phyloP scores from a whole-genome alignment of 2,113 vertebrate genomes.

The Rhombomys opimus region DNA sequence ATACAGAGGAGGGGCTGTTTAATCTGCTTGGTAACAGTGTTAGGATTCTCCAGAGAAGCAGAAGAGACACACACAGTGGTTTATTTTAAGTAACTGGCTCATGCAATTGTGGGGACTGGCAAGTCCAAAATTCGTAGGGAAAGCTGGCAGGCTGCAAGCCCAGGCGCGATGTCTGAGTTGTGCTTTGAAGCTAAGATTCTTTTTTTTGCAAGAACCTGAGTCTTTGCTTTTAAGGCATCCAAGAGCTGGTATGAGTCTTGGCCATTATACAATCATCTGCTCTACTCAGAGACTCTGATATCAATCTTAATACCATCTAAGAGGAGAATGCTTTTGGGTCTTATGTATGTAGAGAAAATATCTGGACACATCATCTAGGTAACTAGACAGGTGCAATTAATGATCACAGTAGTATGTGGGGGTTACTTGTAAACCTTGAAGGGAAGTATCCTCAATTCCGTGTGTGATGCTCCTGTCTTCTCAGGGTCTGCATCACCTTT shows the following conservation, averaged over 20 bases:
- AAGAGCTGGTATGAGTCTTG: background rate
- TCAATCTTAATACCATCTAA: background rate
- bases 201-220: background rate
- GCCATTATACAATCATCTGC: background rate
- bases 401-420: background rate
- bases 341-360: background rate
- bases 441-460: background rate
- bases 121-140: background rate
- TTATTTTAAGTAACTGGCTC: slow-evolving; percentile 57
- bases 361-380: too few species aligned
- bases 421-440: background rate
- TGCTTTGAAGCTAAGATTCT: background rate
- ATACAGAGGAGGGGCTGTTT: background rate
- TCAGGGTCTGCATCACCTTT: fast-evolving
- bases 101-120: background rate
- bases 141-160: background rate
- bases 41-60: slow-evolving; percentile 42
- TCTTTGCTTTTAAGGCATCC: background rate
- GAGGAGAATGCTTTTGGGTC: background rate
- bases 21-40: slow-evolving; percentile 13
- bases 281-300: background rate
- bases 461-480: fast-evolving
- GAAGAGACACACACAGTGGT: background rate
- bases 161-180: background rate
- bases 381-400: background rate